Evolutionary conservation across 2,113 vertebrate species (phyloP).

Genomic region (Ochotona curzoniae): DNA sequence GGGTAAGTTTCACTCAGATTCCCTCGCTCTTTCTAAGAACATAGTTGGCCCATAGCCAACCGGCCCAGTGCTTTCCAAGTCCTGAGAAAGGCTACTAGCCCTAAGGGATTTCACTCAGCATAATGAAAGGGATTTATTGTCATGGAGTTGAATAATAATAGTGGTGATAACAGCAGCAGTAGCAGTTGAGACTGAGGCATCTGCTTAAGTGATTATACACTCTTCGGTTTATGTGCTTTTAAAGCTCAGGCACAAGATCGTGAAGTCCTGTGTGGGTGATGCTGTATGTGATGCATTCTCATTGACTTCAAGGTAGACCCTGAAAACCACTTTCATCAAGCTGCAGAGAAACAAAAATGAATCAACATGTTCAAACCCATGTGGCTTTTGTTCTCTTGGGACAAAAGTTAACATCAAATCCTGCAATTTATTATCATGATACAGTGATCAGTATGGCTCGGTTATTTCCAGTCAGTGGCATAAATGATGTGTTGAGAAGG

Average conservation of each 20-base stretch:
- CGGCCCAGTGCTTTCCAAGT: neutral
- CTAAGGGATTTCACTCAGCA: slow-evolving; percentile 40
- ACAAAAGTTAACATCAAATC: slow-evolving; percentile 71
- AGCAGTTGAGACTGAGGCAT: neutral
- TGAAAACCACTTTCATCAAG: slow-evolving; percentile 69
- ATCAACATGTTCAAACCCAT: slow-evolving; percentile 71
- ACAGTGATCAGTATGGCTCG: slow-evolving; percentile 58
- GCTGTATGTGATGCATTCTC: slow-evolving; percentile 58
- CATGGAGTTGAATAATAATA: neutral
- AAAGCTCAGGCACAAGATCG: slow-evolving; percentile 64
- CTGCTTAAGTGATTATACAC: slow-evolving; percentile 61
- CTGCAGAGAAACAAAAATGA: slow-evolving; percentile 74
- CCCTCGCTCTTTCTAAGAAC: neutral
- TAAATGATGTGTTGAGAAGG: slow-evolving; percentile 71
- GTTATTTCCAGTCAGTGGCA: slow-evolving; percentile 62
- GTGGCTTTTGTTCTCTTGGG: slow-evolving; percentile 67
- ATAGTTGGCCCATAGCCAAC: neutral
- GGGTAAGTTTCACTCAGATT: neutral
- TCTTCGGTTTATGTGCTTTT: slow-evolving; percentile 55
- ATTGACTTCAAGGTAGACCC: slow-evolving; percentile 66
- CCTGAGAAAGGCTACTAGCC: neutral
- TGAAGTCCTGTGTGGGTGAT: slow-evolving; percentile 64
- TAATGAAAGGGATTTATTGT: neutral
- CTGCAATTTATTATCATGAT: slow-evolving; percentile 35
- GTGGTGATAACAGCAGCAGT: neutral